Base-by-base conservation (phyloP, 2,888 invertebrate species). In the Oligia strigilis region DNA sequence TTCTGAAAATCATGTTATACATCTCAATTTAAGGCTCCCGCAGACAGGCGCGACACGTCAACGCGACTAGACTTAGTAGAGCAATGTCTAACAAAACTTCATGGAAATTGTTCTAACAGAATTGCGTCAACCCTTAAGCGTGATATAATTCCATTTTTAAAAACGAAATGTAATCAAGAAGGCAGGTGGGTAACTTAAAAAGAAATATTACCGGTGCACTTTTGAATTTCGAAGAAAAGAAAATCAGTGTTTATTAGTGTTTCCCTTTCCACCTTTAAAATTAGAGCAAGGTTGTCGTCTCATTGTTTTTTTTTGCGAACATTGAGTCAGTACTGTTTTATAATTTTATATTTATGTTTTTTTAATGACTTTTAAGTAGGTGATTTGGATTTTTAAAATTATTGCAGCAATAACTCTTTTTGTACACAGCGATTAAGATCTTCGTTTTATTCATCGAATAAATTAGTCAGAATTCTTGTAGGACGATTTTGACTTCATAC, bases 261-360 rank as follows among this genome's bases (percentile, higher is more conserved):
- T 83, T 73, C 77, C 84, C 62, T 55, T 83, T 73, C 77, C 84
- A 77, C 83, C 79, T 88, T 84, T 75, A 73, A 66, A 88, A 84
- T 82, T 64, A 66, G 87, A 70, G 36, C 84, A 87, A 88, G 81
- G 87, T 88, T 81, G 83, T 65, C 70, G 75, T 64, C n/a, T 88
- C 74, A 86, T 79, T 85, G 78, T 82, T 36, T 72, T 72, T 78
- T 86, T 81, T 79, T 86, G 23, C 55, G 11, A 52, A 52, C 67
- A 64, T 62, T 83, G 85, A 84, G 40, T 84, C 85, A 87, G 36
- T 66, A 64, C 66, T 74, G 49, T 78, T 80, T 70, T 80, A 78
- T 73, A 49, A 69, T 46, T 78, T 70, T 77, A 80, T 76, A 55
- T 83, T 77, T 69, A 74, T 46, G 73, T 43, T 40, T 77, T 58